phyloP scores from a whole-genome alignment of 2,113 vertebrate species.

The Zingel zingel region DNA sequence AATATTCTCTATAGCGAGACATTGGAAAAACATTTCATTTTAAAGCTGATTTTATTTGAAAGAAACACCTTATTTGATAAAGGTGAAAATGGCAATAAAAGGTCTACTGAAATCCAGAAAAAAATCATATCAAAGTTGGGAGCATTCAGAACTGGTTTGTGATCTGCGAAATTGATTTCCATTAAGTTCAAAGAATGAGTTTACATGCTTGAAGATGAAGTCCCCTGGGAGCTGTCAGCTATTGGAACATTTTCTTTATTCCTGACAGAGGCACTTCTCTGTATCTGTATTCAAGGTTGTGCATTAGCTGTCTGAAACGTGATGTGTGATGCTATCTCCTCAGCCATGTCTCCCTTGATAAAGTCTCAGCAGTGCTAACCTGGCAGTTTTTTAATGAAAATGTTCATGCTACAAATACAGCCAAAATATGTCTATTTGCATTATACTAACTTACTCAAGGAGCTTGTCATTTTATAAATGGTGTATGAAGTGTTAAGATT shows the following conservation, averaged over 20 bases:
- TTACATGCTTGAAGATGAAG: slow-evolving; percentile 19
- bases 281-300: not conserved
- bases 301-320: slow-evolving; percentile 12
- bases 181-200: slow-evolving; percentile 31
- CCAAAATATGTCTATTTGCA: not conserved
- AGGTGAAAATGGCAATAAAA: slow-evolving; percentile 4
- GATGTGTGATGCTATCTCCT: slow-evolving; percentile 38
- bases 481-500: not conserved
- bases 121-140: slow-evolving; percentile 10
- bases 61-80: not conserved
- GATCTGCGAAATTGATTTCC: slow-evolving; percentile 19
- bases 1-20: not conserved
- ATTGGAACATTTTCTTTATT: slow-evolving; percentile 10
- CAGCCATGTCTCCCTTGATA: not conserved
- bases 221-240: slow-evolving; percentile 38
- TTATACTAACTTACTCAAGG: not conserved
- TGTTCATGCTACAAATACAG: not conserved
- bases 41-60: not conserved
- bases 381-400: not conserved
- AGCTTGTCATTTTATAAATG: slow-evolving; percentile 4
- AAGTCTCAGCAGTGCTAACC: slow-evolving; percentile 18
- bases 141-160: slow-evolving; percentile 3
- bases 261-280: slow-evolving; percentile 14
- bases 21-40: not conserved
- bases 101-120: not conserved